Evolutionary conservation across 1,140 invertebrate genomes (phyloP), one percentile per base, ranked within the genome.

Genomic region (Chironomus tepperi): DNA sequence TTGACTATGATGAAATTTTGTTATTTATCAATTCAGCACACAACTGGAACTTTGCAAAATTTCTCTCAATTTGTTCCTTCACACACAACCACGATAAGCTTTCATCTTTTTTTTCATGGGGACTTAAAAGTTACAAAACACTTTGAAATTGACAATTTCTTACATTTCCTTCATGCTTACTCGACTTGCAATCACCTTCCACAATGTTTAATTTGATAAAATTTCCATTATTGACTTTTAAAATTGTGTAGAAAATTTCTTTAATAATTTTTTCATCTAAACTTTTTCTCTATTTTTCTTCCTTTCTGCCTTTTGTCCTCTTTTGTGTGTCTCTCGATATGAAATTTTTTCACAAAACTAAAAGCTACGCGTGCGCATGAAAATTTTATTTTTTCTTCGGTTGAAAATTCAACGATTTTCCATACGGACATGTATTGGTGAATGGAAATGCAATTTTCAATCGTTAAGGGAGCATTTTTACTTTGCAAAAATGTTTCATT

Each of bases 361-460:
- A 57, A 57, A 57, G 47, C 47, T 57, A n/a, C 47, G 47, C n/a
- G 12, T 12, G 47, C 47, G 47, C 47, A 57, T 1, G n/a, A 57
- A 57, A 57, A 57, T 57, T 57, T 57, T n/a, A n/a, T n/a, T 57
- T 5, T n/a, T 57, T 57, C 12, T n/a, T 57, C 47, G 47, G 47
- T n/a, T 57, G 47, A 57, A 47, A 47, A 10, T 47, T 47, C 47
- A 57, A 57, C 47, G 47, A 57, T 57, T 57, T 57, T 57, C 47
- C 47, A 57, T 57, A 12, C 12, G n/a, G n/a, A 47, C 12, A 57
- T 57, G 47, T 57, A n/a, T 57, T 57, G n/a, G 47, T 57, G 47
- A 57, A 57, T 57, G 47, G 47, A 57, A 57, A 57, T 57, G 47
- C 47, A 57, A 57, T 15, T 15, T 57, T 57, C 47, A n/a, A n/a